Percentiles rank a stretch among this genome's conserved stretches.
Evolutionary conservation across 2,113 vertebrate genomes (phyloP).

Genomic region (Antechinus stuartii): DNA sequence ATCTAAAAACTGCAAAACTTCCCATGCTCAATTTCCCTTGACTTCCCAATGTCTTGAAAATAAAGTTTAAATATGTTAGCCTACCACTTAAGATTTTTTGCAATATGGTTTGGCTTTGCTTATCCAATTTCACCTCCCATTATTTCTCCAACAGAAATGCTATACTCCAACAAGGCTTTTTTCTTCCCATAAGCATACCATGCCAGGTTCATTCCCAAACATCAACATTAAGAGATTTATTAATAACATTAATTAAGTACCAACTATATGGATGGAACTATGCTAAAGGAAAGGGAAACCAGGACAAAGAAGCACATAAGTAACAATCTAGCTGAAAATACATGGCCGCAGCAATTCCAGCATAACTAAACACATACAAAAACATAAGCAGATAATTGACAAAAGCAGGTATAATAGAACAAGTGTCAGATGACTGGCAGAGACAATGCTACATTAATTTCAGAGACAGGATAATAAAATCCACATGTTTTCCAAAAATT

Average conservation of each 20-base stretch:
- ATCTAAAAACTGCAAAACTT: background rate
- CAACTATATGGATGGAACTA: background rate
- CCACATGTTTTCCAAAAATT: constrained; percentile 49
- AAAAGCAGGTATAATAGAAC: constrained; percentile 22
- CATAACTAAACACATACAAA: background rate
- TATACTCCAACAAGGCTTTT: background rate
- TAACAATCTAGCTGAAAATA: background rate
- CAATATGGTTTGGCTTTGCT: background rate
- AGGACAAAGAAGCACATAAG: background rate
- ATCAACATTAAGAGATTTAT: background rate
- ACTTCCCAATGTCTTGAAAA: background rate
- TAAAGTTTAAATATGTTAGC: too few relatives aligned
- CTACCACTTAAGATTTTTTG: background rate
- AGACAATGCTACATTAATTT: constrained; percentile 17
- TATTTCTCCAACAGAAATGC: background rate
- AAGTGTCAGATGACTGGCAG: background rate
- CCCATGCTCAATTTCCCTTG: background rate
- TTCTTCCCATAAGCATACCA: background rate
- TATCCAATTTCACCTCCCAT: background rate
- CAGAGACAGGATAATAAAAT: background rate
- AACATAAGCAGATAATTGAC: background rate
- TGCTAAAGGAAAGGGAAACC: background rate
- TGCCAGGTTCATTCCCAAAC: background rate
- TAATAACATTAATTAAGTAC: background rate
- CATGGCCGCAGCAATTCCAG: background rate